Evolutionary conservation across 2,113 vertebrate species (phyloP).

Genomic region (Poeciliopsis prolifica): DNA sequence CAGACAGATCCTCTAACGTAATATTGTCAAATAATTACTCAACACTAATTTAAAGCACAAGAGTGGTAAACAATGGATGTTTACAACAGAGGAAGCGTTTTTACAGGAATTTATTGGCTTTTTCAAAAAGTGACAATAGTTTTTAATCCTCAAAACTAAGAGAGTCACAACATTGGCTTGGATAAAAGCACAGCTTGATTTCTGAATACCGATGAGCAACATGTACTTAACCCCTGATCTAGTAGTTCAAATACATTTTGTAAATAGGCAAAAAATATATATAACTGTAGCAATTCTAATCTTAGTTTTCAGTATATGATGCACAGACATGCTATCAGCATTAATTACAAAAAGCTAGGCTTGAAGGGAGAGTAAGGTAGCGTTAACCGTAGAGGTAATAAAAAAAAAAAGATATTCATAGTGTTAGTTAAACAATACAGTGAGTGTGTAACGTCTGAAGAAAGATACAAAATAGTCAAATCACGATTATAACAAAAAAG

Average conservation of each 20-base stretch:
- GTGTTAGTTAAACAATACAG: conserved; percentile 78
- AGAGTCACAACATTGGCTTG: conserved; percentile 73
- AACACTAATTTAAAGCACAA: too few species aligned
- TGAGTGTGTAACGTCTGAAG: conserved; percentile 70
- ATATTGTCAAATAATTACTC: too few species aligned
- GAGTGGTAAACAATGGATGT: not conserved
- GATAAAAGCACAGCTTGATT: conserved; percentile 71
- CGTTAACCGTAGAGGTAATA: conserved; percentile 75
- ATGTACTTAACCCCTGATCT: conserved; percentile 71
- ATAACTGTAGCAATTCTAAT: conserved; percentile 67
- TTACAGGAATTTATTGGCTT: conserved; percentile 79
- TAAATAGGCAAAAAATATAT: conserved; percentile 69
- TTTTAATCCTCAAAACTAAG: conserved; percentile 68
- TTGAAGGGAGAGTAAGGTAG: conserved; percentile 70
- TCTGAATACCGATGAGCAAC: conserved; percentile 70
- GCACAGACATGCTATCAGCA: conserved; percentile 74
- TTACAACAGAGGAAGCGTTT: conserved; percentile 42
- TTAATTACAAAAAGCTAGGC: conserved; percentile 76
- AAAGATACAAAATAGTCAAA: conserved; percentile 71
- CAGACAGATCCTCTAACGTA: too few species aligned
- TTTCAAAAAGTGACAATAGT: conserved; percentile 79
- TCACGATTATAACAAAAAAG: conserved; percentile 70
- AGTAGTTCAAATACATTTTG: conserved; percentile 77
- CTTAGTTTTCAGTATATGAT: conserved; percentile 75
- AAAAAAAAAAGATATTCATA: conserved; percentile 75